These are phyloP conservation scores for Anthoscopus minutus DNA, from an alignment of 2,113 vertebrate species.

Conservation along the genomic window DNA sequence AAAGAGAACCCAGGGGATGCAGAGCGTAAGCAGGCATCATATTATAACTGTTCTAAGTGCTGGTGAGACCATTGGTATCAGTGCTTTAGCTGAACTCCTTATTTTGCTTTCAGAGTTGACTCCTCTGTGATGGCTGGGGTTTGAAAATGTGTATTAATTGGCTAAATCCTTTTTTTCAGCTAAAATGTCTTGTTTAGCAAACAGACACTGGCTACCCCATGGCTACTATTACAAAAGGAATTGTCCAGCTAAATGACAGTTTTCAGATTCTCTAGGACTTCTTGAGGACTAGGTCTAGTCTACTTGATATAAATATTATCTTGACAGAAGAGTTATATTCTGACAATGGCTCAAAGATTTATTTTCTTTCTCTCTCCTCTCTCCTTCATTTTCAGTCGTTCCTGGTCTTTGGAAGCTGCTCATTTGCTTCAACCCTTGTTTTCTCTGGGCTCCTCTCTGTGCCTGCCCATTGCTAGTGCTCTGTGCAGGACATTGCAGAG, in stretches of 20 bases:
- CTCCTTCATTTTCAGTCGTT: background rate
- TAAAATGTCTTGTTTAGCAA: background rate
- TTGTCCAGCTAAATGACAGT: background rate
- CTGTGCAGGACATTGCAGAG: rapidly evolving
- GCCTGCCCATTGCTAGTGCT: background rate
- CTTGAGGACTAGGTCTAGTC: background rate
- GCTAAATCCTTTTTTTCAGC: background rate
- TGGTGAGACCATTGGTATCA: background rate
- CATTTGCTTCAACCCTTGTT: background rate
- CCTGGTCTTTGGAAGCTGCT: background rate
- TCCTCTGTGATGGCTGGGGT: background rate
- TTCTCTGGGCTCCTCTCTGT: background rate
- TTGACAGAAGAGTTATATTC: background rate
- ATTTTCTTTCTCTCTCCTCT: background rate
- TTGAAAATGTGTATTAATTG: background rate
- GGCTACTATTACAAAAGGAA: background rate
- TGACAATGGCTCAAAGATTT: background rate
- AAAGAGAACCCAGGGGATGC: background rate
- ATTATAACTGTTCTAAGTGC: background rate
- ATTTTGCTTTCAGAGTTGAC: background rate
- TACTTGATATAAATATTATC: background rate
- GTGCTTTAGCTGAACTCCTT: background rate
- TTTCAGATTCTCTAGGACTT: background rate
- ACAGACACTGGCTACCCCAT: background rate
- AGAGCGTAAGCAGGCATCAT: background rate